Evolutionary conservation across 2,113 vertebrate species (phyloP), one percentile per base, ranked within the genome.

Genomic region (Cololabis saira): DNA sequence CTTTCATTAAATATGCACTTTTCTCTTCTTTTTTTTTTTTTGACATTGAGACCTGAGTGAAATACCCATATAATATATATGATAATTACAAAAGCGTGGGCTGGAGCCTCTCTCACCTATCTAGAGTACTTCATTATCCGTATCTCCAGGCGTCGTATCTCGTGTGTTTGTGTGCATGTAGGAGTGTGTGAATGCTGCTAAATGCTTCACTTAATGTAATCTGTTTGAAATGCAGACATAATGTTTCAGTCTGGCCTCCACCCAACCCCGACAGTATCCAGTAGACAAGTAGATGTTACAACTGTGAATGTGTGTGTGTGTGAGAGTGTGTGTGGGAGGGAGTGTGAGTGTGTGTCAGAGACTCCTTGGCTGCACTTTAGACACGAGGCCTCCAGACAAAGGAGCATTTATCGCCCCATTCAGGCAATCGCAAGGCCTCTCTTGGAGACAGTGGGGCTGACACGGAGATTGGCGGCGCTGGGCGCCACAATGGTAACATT

Each of bases 61-160:
- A 85, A 86, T 83, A 76, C 52, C 55, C 74, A 73, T 54, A 82
- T 69, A 85, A 87, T 90, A 88, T 86, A 86, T 89, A 89, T 90
- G 82, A 69, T 91, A 89, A 92, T 90, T 69, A 77, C 49, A 54
- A 27, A n/a, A 54, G 69, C 51, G 70, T 73, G 53, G 67, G 70
- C 50, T 64, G 71, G 12, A 48, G 75, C 56, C 78, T 78, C 49
- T 63, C 79, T 72, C 70, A 78, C 55, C 67, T 62, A 73, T 76
- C 78, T 85, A 75, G 78, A 87, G 73, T 76, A 27, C 54, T 75
- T 81, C 68, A 86, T 87, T 81, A 85, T 74, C 50, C 9, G 6
- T 17, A 24, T 33, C 57, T 58, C 9, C 50, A 40, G 18, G 61
- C 73, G 59, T 75, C 14, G 18, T 68, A 43, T 82, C 37, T 5